phyloP scores from a whole-genome alignment of 2,113 vertebrate species.

The Miniopterus natalensis region DNA sequence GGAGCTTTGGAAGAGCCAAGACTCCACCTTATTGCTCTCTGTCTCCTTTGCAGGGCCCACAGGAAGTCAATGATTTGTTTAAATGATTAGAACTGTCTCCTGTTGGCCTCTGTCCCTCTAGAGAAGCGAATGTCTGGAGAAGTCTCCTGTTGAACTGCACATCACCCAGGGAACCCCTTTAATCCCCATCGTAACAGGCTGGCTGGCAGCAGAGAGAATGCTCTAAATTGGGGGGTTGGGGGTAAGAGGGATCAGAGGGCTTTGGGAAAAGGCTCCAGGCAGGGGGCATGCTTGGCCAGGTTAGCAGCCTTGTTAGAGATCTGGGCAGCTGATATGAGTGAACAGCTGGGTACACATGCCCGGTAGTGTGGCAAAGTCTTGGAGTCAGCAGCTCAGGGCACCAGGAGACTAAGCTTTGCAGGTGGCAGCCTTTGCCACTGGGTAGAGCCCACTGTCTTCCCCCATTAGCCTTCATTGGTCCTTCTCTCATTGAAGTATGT shows the following conservation, averaged over 20 bases:
- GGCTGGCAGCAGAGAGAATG: background rate
- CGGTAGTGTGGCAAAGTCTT: background rate
- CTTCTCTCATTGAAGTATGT: background rate
- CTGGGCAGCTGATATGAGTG: background rate
- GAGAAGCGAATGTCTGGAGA: background rate
- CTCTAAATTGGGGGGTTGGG: background rate
- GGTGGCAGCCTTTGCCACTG: background rate
- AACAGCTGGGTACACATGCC: background rate
- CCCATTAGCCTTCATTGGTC: background rate
- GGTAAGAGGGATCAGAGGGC: background rate
- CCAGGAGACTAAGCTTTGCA: background rate
- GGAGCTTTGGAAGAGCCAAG: background rate
- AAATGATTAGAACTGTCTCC: conserved; percentile 10
- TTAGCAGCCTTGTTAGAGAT: background rate
- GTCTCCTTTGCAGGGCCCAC: background rate
- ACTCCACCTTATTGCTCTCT: background rate
- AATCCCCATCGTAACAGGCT: background rate
- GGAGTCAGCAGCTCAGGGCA: background rate
- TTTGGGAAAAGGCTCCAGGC: background rate
- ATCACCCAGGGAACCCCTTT: background rate
- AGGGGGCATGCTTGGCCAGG: background rate
- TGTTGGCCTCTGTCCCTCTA: background rate
- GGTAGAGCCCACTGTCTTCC: background rate
- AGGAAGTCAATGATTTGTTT: background rate
- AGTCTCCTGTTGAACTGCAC: background rate